phyloP scores from a whole-genome alignment of 2,888 invertebrate species.

The Dioctria rufipes region DNA sequence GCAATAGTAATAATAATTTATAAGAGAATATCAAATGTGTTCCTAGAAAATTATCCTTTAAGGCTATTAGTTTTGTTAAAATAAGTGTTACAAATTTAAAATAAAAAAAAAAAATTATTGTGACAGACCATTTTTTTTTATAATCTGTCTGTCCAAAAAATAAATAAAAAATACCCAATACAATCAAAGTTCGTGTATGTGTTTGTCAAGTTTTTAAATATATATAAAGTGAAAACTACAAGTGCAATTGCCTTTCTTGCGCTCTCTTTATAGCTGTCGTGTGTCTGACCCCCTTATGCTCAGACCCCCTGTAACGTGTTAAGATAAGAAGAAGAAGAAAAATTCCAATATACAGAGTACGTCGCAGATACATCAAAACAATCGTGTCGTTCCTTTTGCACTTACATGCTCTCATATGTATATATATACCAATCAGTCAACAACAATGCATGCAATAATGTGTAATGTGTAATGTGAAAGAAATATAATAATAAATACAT shows the following conservation, averaged over 20 bases:
- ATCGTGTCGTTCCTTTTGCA: conserved; percentile 13
- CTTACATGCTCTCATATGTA: not conserved
- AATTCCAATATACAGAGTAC: conserved; percentile 6
- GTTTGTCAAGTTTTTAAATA: no score
- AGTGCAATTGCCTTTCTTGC: conserved; percentile 10
- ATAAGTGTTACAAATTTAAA: conserved; percentile 26
- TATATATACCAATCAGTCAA: no score
- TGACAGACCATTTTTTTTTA: conserved; percentile 36
- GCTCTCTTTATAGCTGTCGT: no score
- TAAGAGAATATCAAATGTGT: conserved; percentile 37
- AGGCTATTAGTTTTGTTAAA: conserved; percentile 34
- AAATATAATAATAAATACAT: not conserved
- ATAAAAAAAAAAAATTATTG: not conserved
- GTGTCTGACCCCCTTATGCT: no score
- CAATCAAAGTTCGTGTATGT: not conserved
- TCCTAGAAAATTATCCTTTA: conserved; percentile 33
- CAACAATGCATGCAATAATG: conserved; percentile 16
- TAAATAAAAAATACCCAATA: conserved; percentile 22
- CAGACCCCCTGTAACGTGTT: no score
- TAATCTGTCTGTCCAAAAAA: conserved; percentile 10
- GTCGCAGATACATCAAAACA: not conserved
- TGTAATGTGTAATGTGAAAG: no score
- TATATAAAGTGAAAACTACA: conserved; percentile 39
- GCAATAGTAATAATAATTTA: conserved; percentile 30
- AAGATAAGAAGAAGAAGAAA: not conserved